These are phyloP conservation scores for Aphelinus certus DNA, from an alignment of 1,140 invertebrate species.

Conservation along the genomic window DNA sequence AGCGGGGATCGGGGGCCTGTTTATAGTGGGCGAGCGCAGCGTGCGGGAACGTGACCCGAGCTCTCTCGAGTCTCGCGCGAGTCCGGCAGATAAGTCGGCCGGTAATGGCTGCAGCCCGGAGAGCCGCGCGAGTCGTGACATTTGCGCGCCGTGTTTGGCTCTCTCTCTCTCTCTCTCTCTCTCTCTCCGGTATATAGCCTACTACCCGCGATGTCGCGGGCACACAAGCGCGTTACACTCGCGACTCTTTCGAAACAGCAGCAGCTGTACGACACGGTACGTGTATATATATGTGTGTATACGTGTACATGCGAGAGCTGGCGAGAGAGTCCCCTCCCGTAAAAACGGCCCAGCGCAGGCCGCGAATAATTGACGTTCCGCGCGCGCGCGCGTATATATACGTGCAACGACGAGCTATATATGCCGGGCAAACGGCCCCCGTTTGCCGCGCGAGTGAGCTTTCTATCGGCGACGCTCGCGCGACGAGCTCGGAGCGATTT, in stretches of 20 bases:
- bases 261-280: no score
- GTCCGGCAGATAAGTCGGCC: constrained; percentile 37
- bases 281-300: background rate
- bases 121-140: constrained; percentile 29
- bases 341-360: no score
- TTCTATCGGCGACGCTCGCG: background rate
- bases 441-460: constrained; percentile 15
- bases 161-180: background rate
- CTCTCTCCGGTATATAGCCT: background rate
- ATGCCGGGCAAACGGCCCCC: constrained; percentile 2
- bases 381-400: constrained; percentile 1
- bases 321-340: no score
- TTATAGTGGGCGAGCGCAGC: no score
- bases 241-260: no score
- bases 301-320: no score
- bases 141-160: constrained; percentile 28
- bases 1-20: no score
- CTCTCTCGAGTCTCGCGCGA: background rate
- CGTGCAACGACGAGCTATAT: background rate
- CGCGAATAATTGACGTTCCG: constrained; percentile 33
- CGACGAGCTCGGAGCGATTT: no score
- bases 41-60: constrained; percentile 38
- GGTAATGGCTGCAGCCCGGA: constrained; percentile 26
- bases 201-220: background rate
- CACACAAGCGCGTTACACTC: no score